These are phyloP conservation scores for Dryocosmus kuriphilus DNA, from an alignment of 2,888 invertebrate genomes.

Conservation along the genomic window DNA sequence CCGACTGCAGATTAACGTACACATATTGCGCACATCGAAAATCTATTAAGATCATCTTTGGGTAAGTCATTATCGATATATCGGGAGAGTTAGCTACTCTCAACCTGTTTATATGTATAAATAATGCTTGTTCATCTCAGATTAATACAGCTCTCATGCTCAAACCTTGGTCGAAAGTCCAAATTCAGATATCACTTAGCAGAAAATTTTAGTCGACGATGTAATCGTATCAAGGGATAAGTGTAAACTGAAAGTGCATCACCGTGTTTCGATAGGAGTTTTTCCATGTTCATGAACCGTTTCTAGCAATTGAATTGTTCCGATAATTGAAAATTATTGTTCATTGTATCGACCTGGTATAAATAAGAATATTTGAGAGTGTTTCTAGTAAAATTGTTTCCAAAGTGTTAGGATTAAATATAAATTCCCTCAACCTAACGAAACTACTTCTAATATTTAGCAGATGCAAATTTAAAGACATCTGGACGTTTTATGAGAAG, in stretches of 20 bases:
- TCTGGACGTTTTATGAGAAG: too few species aligned
- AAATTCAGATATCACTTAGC: slow-evolving; percentile 5
- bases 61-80: slow-evolving; percentile 30
- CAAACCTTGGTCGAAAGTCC: slow-evolving; percentile 8
- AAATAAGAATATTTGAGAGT: background rate
- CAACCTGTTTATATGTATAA: slow-evolving; percentile 18
- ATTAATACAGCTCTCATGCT: background rate
- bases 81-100: slow-evolving; percentile 6
- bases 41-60: slow-evolving; percentile 31
- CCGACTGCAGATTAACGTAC: slow-evolving; percentile 19
- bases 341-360: slow-evolving; percentile 42
- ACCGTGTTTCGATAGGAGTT: slow-evolving; percentile 16
- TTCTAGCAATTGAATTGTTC: background rate
- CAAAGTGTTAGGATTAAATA: background rate
- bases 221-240: slow-evolving; percentile 25
- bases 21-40: slow-evolving; percentile 23
- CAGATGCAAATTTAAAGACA: too few species aligned
- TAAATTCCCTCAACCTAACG: too few species aligned
- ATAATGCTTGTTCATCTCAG: slow-evolving; percentile 18
- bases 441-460: too few species aligned
- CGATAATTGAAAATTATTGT: slow-evolving; percentile 15
- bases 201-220: background rate
- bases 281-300: background rate
- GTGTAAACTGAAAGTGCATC: slow-evolving; percentile 16
- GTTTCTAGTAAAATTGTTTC: background rate